Evolutionary conservation across 2,113 vertebrate genomes (phyloP), one percentile per base, ranked within the genome.

Genomic region (Microtus pennsylvanicus): DNA sequence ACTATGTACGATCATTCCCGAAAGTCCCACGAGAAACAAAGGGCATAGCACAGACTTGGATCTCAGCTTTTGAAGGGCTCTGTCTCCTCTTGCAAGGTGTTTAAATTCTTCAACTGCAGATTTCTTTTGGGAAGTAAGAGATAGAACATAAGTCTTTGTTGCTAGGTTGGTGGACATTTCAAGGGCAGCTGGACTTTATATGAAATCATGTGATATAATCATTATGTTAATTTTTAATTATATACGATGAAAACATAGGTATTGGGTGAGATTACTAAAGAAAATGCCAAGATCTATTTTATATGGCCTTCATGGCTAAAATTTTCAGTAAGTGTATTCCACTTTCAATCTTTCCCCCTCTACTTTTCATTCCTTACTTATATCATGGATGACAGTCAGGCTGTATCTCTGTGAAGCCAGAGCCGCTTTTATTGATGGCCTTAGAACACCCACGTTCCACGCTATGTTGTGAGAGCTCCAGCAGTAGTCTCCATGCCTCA

Each of bases 171-270:
- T 75, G 72, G 61, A 86, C 75, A 92, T 78, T 81, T 96, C 77
- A 93, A 88, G 47, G 70, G 35, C 61, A 95, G 90, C 26, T 90
- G 55, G 72, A 50, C 69, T 94, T 94, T 92, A 92, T 63, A 78
- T 87, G 70, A 95, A 89, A 55, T 52, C 61, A 33, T 77, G 45
- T 28, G 35, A 69, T 75, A 96, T 78, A 88, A 92, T 85, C 42
- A n/a, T 13, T 58, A 47, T 94, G 61, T 81, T 87, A 87, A 35
- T 85, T 88, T 96, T 95, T 38, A 93, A 92, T 88, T 82, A 33
- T 63, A 45, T 61, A 91, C 2, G 33, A 38, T 24, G 30, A 35
- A 75, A 75, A 30, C 50, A 63, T 16, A 63, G 10, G 1, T 45
- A 70, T 7, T 50, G 17, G 33, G 67, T 70, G 65, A 81, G 52